phyloP scores from a whole-genome alignment of 2,888 invertebrate genomes.

The Scaptomyza tumidula region DNA sequence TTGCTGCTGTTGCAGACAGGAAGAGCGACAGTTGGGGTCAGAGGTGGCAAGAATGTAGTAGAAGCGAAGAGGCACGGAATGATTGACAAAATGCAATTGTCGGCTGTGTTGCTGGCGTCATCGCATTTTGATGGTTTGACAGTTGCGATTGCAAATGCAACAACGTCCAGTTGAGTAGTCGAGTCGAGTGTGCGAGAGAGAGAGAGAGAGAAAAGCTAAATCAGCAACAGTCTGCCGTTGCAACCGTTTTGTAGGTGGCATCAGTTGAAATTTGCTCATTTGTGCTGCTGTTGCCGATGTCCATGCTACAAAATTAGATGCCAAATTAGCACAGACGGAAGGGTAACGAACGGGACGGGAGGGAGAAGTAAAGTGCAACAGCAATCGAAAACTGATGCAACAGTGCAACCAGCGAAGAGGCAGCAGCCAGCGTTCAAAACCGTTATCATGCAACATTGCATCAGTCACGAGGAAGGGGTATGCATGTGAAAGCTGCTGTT shows the following conservation, averaged over 20 bases:
- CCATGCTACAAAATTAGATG: slow-evolving; percentile 72
- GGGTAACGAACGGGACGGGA: neutral
- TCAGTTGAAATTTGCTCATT: slow-evolving; percentile 29
- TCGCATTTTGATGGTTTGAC: slow-evolving; percentile 72
- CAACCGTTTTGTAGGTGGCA: slow-evolving; percentile 7
- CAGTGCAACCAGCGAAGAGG: slow-evolving; percentile 12
- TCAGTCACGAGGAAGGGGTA: slow-evolving; percentile 17
- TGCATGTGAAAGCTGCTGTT: slow-evolving; percentile 49
- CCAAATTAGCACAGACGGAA: slow-evolving; percentile 65
- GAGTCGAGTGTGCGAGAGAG: slow-evolving; percentile 1
- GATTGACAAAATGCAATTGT: slow-evolving; percentile 59
- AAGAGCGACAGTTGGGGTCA: neutral
- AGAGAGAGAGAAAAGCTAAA: slow-evolving; percentile 55
- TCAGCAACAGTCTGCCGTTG: slow-evolving; percentile 51
- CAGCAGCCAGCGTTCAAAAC: slow-evolving; percentile 49
- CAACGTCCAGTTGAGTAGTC: neutral
- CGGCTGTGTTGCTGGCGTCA: slow-evolving; percentile 59
- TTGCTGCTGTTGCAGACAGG: neutral
- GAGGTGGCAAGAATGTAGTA: neutral
- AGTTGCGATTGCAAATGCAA: slow-evolving; percentile 52
- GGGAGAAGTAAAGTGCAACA: slow-evolving; percentile 32
- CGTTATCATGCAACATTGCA: slow-evolving; percentile 52
- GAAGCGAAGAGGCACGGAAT: neutral
- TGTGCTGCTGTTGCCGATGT: slow-evolving; percentile 53
- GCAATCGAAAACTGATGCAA: slow-evolving; percentile 53